Evolutionary conservation across 2,113 vertebrate genomes (phyloP), one percentile per base, ranked within the genome.

Genomic region (Serilophus lunatus): DNA sequence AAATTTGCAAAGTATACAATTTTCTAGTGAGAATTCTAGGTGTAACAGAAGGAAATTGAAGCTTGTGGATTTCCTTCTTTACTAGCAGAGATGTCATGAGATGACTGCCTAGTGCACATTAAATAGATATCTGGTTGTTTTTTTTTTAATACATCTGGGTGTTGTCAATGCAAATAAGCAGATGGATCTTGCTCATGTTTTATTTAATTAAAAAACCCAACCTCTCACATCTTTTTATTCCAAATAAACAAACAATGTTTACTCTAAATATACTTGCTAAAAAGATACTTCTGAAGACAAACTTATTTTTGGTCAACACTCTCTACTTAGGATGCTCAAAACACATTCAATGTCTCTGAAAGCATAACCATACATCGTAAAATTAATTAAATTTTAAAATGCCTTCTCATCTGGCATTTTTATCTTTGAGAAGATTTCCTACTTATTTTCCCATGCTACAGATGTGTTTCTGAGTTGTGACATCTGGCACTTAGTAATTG

Each of bases 341-440:
- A 81, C 26, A 78, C 16, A 40, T n/a, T 87, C 49, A 85, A 18
- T 2, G 1, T 84, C 92, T 88, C 77, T 92, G 60, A 92, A 95
- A 94, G 16, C 28, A 81, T 84, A 86, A 61, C 56, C 60, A 82
- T 78, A 91, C 51, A 56, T 53, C 86, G 59, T 42, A 82, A 82
- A 94, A 84, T 59, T 92, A 90, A 93, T 93, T 91, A 69, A 78
- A 79, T 60, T 78, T 93, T 82, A 51, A 94, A 91, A 94, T 45
- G 61, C 8, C 61, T 84, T 91, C 87, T 96, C 82, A 83, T 71
- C 83, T 83, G 75, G 80, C 24, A 64, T 68, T 93, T 97, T 96
- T 88, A n/a, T 71, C 53, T 94, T 72, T 75, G 53, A 91, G 77
- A 88, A 49, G 10, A 86, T 92, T 96, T 92, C 57, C 49, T 93